phyloP scores from a whole-genome alignment of 2,797 vertebrate genomes.

The Phoebastria nigripes region DNA sequence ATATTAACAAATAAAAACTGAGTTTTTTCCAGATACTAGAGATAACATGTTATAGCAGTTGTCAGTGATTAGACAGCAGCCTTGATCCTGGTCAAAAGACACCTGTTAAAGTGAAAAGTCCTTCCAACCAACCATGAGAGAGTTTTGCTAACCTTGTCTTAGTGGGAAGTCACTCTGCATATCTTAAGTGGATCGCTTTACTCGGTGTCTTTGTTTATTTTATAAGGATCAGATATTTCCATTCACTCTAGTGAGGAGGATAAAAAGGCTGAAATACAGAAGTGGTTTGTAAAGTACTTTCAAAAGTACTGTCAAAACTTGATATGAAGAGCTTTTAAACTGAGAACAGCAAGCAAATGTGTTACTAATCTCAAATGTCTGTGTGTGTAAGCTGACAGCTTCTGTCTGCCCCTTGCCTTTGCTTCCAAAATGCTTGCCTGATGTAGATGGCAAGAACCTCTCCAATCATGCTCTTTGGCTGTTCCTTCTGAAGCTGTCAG shows the following conservation, averaged over 20 bases:
- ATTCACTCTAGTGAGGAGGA: background rate
- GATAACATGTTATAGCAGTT: background rate
- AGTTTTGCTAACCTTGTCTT: background rate
- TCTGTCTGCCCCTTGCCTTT: constrained; percentile 46
- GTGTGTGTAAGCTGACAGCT: constrained; percentile 30
- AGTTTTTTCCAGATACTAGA: background rate
- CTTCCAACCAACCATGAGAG: background rate
- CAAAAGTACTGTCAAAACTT: constrained; percentile 48
- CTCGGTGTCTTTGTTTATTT: background rate
- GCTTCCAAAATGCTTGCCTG: constrained; percentile 25
- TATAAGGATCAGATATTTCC: background rate
- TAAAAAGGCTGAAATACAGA: background rate
- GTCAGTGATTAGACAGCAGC: background rate
- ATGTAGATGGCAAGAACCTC: constrained; percentile 6
- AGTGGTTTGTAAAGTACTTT: constrained; percentile 7
- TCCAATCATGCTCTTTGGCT: constrained; percentile 39
- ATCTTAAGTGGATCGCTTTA: background rate
- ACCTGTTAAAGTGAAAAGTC: background rate
- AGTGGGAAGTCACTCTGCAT: background rate
- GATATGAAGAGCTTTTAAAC: constrained; percentile 28
- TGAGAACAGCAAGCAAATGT: constrained; percentile 48
- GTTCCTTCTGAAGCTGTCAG: constrained; percentile 53
- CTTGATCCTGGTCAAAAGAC: background rate
- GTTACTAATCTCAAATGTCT: constrained; percentile 42
- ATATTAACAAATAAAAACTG: background rate